Base-by-base conservation (phyloP, 2,113 vertebrate genomes). In the Oryzias curvinotus region DNA sequence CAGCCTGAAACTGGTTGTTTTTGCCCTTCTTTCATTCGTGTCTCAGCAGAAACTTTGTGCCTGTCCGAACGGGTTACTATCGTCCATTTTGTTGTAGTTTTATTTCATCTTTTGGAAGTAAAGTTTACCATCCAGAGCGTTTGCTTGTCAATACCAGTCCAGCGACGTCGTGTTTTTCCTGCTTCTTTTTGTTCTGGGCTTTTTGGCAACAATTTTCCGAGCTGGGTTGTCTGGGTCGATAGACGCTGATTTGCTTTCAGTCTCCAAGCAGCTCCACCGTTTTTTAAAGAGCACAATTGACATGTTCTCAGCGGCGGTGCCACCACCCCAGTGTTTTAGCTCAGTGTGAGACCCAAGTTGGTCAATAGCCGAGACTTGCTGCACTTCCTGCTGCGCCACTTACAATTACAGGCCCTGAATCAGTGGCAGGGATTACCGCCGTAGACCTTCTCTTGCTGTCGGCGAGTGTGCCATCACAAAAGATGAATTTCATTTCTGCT, bases 211-310 rank as follows among this genome's bases (percentile, higher is more conserved):
- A 84, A 83, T 87, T 88, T 83, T 80, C 75, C 66, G 81, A 82
- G 68, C 65, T 69, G 75, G 81, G 19, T 73, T 74, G 83, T 78
- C 73, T 56, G 56, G 84, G 80, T 91, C 90, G 83, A 91, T 91
- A 77, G 57, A 12, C 44, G 80, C 84, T 90, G 88, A 89, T 90
- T 89, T 84, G 82, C 85, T 85, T 84, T 81, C 86, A 87, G 81
- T 88, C 82, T 82, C 81, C 77, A 65, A 84, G 73, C 77, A 61
- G 78, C 73, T 81, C 59, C 80, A 36, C 36, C 73, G 77, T 80
- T 89, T 88, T 89, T 81, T 84, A 88, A 89, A 90, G 89, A 90
- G 87, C 87, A 88, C 73, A 85, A 90, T 89, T 84, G 88, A 90
- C 85, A 76, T 83, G 80, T 85, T 84, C 85, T 75, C 82, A 81